phyloP scores from a whole-genome alignment of 1,140 invertebrate genomes.

The Bombyx mori region DNA sequence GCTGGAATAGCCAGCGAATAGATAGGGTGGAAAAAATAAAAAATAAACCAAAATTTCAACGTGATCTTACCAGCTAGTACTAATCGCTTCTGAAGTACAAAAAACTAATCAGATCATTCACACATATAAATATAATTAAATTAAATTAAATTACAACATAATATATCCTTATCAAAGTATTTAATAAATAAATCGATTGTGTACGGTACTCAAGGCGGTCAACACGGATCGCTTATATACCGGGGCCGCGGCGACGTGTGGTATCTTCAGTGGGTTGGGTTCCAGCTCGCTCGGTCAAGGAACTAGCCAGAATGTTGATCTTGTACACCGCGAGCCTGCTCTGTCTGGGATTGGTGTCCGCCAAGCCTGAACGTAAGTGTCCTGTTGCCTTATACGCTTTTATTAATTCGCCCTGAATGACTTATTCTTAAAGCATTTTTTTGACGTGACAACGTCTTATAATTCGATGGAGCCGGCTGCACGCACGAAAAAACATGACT shows the following conservation, averaged over 20 bases:
- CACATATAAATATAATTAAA: neutral
- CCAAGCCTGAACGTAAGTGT: conserved; percentile 18
- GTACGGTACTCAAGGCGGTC: conserved; percentile 20
- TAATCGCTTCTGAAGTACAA: too few relatives aligned
- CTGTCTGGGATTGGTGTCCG: conserved; percentile 12
- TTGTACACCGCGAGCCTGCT: conserved; percentile 10
- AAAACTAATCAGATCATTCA: too few relatives aligned
- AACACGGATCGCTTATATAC: conserved; percentile 31
- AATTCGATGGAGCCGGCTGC: too few relatives aligned
- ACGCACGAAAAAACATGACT: too few relatives aligned
- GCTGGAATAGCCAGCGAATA: too few relatives aligned
- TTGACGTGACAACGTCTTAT: too few relatives aligned
- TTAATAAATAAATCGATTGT: conserved; percentile 53
- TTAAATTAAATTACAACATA: conserved; percentile 5
- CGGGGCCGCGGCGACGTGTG: neutral
- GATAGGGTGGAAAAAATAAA: too few relatives aligned
- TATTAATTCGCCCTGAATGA: neutral
- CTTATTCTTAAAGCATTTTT: too few relatives aligned
- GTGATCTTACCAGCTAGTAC: too few relatives aligned
- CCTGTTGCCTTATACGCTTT: neutral
- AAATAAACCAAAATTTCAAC: too few relatives aligned
- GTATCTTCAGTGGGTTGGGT: conserved; percentile 41
- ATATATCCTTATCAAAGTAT: conserved; percentile 15
- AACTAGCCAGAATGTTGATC: conserved; percentile 10
- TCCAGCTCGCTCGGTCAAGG: conserved; percentile 13